These are phyloP conservation scores for Drosophila lutescens DNA, from an alignment of 2,888 invertebrate species.

Conservation along the genomic window DNA sequence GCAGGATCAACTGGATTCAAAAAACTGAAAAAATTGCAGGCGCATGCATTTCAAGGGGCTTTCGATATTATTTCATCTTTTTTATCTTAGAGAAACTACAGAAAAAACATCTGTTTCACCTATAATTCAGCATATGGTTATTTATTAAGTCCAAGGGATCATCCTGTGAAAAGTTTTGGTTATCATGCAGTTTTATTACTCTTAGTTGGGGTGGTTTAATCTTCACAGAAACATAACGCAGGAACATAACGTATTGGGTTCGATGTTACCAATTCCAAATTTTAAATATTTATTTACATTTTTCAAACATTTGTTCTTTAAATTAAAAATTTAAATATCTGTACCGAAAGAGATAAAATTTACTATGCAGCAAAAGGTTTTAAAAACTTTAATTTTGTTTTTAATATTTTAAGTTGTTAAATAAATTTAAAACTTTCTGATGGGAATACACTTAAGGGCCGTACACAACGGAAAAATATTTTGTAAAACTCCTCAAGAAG, in stretches of 20 bases:
- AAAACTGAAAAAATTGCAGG: slow-evolving; percentile 20
- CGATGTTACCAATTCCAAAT: too few species aligned
- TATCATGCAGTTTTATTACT: slow-evolving; percentile 2
- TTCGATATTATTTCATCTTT: background rate
- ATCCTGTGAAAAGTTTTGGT: background rate
- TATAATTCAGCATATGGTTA: slow-evolving; percentile 10
- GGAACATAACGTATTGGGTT: background rate
- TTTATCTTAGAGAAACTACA: background rate
- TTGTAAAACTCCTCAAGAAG: background rate
- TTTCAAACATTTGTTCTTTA: background rate
- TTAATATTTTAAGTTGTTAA: background rate
- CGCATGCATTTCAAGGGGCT: slow-evolving; percentile 25
- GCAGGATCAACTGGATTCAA: background rate
- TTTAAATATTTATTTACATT: background rate
- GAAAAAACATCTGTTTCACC: slow-evolving; percentile 23
- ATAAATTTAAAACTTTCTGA: background rate
- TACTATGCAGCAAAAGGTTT: too few species aligned
- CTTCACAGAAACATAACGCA: background rate
- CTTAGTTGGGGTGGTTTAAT: background rate
- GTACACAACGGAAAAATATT: background rate
- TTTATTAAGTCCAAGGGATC: background rate
- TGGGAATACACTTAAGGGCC: background rate
- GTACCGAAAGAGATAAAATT: too few species aligned
- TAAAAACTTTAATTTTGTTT: too few species aligned
- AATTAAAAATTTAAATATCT: too few species aligned